A percentile compares a stretch with the other conserved stretches of the same genome.
These are phyloP conservation scores for Hippoglossus hippoglossus DNA, from an alignment of 2,797 vertebrate genomes.

Conservation along the genomic window DNA sequence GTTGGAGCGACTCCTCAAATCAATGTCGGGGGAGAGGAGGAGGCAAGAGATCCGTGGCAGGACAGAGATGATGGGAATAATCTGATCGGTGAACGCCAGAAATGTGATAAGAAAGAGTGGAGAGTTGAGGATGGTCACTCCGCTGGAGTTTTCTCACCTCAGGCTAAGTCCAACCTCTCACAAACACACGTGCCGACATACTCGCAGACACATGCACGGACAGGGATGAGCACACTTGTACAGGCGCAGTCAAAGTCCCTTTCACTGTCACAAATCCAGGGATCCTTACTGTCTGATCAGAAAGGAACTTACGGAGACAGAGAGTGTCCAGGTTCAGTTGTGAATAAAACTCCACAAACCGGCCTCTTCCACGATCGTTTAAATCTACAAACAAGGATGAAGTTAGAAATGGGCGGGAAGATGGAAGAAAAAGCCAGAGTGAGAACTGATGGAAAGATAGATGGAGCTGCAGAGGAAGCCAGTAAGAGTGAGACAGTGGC, in stretches of 20 bases:
- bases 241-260: neutral
- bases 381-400: neutral
- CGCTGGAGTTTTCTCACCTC: neutral
- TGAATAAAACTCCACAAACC: slow-evolving; percentile 9
- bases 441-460: neutral
- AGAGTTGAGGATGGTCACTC: neutral
- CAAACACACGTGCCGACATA: neutral
- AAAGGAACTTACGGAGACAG: neutral
- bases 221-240: slow-evolving; percentile 6
- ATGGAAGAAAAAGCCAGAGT: neutral
- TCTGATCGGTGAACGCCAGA: neutral
- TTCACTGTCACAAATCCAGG: neutral
- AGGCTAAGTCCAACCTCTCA: neutral
- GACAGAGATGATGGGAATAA: neutral
- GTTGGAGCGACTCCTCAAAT: neutral
- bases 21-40: neutral
- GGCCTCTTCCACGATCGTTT: slow-evolving; percentile 2
- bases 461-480: slow-evolving; percentile 6
- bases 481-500: slow-evolving; percentile 9
- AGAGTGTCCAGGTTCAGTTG: slow-evolving; percentile 9
- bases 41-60: neutral
- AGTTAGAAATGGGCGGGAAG: neutral
- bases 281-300: neutral
- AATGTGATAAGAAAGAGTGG: neutral
- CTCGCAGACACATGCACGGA: neutral